These are phyloP conservation scores for Mamestra brassicae DNA, from an alignment of 2,888 invertebrate genomes.

Conservation along the genomic window DNA sequence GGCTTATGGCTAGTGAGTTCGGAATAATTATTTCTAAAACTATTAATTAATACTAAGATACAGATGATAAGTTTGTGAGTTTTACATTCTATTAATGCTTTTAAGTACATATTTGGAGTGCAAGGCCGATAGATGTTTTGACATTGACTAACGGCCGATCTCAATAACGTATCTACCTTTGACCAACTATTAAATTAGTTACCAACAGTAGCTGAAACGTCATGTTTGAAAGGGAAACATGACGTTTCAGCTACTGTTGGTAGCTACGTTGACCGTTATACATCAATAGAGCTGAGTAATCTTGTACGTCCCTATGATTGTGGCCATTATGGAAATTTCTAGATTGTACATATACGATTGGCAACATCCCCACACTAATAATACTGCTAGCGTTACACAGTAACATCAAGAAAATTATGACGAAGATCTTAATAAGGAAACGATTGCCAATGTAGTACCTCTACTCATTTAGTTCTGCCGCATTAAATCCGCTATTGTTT, in stretches of 20 bases:
- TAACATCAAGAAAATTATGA: neutral
- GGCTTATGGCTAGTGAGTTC: too few relatives aligned
- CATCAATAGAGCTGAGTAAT: neutral
- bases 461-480: neutral
- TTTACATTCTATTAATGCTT: too few relatives aligned
- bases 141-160: neutral
- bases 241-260: too few relatives aligned
- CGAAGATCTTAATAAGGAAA: conserved; percentile 2
- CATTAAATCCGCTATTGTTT: conserved; percentile 25
- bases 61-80: too few relatives aligned
- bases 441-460: neutral
- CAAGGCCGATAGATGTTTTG: neutral
- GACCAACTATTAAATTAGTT: too few relatives aligned
- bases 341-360: neutral
- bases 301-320: neutral
- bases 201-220: too few relatives aligned
- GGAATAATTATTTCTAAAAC: too few relatives aligned
- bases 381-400: neutral
- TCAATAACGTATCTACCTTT: too few relatives aligned
- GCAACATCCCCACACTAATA: neutral
- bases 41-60: too few relatives aligned
- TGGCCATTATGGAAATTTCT: neutral
- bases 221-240: too few relatives aligned
- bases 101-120: neutral
- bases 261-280: neutral